Conservation (phyloP, 2,797 vertebrate species). For the Emys orbicularis region DNA sequence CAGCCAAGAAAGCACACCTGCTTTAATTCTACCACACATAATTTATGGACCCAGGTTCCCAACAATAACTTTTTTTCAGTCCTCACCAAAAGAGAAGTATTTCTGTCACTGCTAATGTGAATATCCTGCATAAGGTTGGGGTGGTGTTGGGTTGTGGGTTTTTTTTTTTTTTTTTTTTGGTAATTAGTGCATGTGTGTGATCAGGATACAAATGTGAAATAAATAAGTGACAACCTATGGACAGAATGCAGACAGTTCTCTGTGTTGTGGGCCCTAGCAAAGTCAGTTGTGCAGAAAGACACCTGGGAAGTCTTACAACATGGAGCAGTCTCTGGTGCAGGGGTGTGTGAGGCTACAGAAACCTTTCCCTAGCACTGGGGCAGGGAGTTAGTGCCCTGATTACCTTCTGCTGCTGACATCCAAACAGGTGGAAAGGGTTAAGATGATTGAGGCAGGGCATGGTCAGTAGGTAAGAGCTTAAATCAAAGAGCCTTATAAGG, state of each 20-base stretch:
- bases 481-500: not conserved
- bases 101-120: not conserved
- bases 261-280: not conserved
- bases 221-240: not conserved
- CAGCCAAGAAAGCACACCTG: slow-evolving; percentile 60
- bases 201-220: not conserved
- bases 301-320: not conserved
- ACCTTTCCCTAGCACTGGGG: fast-evolving
- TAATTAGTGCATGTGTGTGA: not conserved
- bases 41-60: slow-evolving; percentile 24
- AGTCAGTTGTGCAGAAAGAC: not conserved
- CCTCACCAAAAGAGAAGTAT: not conserved
- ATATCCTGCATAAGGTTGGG: not conserved
- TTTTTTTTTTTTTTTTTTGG: not conserved
- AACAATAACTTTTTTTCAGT: not conserved
- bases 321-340: fast-evolving
- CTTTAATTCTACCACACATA: slow-evolving; percentile 7
- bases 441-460: not conserved
- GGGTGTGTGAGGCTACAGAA: not conserved
- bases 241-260: not conserved
- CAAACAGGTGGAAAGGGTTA: fast-evolving
- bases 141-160: not conserved
- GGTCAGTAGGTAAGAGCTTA: not conserved
- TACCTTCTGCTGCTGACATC: fast-evolving
- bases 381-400: not conserved